Evolutionary conservation across 2,888 invertebrate genomes (phyloP).

Genomic region (Gnatocerus cornutus): DNA sequence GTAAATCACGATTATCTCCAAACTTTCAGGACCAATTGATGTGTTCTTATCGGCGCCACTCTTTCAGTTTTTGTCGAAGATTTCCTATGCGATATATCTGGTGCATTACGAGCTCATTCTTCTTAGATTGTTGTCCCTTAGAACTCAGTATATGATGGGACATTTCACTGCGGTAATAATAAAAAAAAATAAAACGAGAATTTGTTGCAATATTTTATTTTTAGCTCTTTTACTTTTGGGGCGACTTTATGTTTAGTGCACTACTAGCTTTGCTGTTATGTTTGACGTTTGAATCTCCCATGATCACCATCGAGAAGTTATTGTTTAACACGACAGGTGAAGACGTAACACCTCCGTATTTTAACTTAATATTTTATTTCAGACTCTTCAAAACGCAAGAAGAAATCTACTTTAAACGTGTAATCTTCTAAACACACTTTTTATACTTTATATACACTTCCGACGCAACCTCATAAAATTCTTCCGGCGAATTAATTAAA

Average conservation of each 20-base stretch:
- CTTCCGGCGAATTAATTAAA: not conserved
- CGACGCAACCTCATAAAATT: no score
- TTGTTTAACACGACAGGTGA: not conserved
- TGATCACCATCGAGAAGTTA: slow-evolving; percentile 41
- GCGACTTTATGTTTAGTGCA: slow-evolving; percentile 45
- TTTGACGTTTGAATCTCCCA: slow-evolving; percentile 46
- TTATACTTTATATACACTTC: no score
- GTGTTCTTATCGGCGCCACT: slow-evolving; percentile 70
- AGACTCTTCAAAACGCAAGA: no score
- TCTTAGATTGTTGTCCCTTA: slow-evolving; percentile 14
- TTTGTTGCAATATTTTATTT: slow-evolving; percentile 2
- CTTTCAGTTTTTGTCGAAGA: slow-evolving; percentile 73
- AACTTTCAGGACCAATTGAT: slow-evolving; percentile 40
- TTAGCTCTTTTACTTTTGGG: slow-evolving; percentile 44
- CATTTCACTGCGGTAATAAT: slow-evolving; percentile 13
- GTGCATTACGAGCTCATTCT: slow-evolving; percentile 69
- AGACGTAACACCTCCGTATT: no score
- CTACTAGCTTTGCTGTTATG: slow-evolving; percentile 31
- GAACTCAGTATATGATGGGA: slow-evolving; percentile 5
- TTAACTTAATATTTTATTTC: not conserved
- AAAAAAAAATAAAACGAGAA: not conserved
- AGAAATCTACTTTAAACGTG: no score
- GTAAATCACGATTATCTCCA: slow-evolving; percentile 19
- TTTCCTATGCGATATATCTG: slow-evolving; percentile 73
- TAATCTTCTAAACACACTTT: no score